Conservation (phyloP, 2,113 vertebrate species). For the Ivindomyrus marchei region DNA sequence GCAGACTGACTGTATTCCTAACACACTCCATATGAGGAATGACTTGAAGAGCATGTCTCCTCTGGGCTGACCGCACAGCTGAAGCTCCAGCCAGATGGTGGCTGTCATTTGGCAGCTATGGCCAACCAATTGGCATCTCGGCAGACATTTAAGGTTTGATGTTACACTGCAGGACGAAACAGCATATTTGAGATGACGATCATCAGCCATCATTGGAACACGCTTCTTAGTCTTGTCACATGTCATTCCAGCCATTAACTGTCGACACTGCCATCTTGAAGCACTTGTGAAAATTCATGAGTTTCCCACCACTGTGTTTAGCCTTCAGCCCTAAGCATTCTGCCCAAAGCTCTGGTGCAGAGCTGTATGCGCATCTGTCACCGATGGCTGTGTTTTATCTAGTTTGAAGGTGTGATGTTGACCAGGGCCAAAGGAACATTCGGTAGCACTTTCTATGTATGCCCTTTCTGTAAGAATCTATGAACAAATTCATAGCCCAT, state of each 20-base stretch:
- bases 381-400: neutral
- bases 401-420: neutral
- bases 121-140: neutral
- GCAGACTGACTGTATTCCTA: neutral
- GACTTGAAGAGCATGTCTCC: neutral
- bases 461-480: no score
- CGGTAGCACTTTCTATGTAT: neutral
- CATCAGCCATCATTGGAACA: neutral
- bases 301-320: neutral
- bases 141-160: neutral
- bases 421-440: neutral
- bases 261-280: neutral
- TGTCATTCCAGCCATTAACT: neutral
- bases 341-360: neutral
- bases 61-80: neutral
- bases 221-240: neutral
- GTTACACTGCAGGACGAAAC: neutral
- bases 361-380: neutral
- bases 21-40: neutral
- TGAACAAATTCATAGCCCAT: neutral
- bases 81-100: neutral
- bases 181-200: neutral
- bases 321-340: neutral
- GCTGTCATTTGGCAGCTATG: constrained; percentile 3
- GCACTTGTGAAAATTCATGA: neutral